A percentile compares a stretch with the other conserved stretches of the same genome.
phyloP scores from a whole-genome alignment of 2,797 vertebrate species.

The Syngnathus rostellatus region DNA sequence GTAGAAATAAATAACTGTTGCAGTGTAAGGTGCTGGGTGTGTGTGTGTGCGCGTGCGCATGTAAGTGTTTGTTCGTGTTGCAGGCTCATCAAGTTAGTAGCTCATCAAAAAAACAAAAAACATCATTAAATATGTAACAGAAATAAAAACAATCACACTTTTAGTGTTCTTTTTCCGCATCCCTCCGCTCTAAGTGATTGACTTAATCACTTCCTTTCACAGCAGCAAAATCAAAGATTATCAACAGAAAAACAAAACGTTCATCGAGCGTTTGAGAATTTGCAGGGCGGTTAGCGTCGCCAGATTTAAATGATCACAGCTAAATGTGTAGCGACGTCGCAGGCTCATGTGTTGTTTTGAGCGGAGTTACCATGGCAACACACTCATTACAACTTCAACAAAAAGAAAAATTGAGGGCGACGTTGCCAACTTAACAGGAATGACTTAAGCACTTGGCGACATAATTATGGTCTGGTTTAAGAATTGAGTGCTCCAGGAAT shows the following conservation, averaged over 20 bases:
- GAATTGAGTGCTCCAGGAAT: background rate
- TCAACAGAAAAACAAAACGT: conserved; percentile 52
- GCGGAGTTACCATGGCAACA: background rate
- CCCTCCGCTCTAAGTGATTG: conserved; percentile 33
- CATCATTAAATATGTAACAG: conserved; percentile 44
- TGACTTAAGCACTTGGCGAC: background rate
- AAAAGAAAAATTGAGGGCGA: background rate
- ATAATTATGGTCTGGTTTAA: background rate
- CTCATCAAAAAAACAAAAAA: conserved; percentile 19
- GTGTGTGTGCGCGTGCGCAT: conserved; percentile 10
- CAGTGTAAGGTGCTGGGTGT: conserved; percentile 32
- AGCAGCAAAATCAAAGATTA: conserved; percentile 51
- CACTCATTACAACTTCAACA: background rate
- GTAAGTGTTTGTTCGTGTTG: conserved; percentile 27
- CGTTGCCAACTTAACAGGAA: background rate
- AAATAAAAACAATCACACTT: conserved; percentile 50
- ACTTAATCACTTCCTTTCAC: conserved; percentile 43
- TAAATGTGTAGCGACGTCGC: background rate
- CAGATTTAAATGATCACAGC: background rate
- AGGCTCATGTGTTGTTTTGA: background rate
- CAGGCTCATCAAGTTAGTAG: conserved; percentile 57
- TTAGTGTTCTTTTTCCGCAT: conserved; percentile 37
- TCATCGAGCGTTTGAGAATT: background rate
- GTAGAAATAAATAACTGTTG: conserved; percentile 12
- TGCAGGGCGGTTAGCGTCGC: background rate